phyloP scores from a whole-genome alignment of 1,140 invertebrate genomes.

The Xylocopa sonorina region DNA sequence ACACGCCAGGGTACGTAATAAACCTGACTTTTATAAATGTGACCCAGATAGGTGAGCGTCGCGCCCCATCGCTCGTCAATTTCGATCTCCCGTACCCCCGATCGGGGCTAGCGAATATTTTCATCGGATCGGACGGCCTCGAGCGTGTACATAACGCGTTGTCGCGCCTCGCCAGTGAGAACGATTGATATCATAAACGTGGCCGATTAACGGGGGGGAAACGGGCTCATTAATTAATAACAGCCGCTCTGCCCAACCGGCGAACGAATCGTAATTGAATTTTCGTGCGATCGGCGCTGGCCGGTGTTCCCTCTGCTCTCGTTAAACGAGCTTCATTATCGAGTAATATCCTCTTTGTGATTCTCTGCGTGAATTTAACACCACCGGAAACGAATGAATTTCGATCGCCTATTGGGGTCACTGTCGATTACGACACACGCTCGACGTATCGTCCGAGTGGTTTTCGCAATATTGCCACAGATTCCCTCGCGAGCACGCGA shows the following conservation, averaged over 20 bases:
- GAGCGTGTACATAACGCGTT: neutral
- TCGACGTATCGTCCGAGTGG: too few relatives aligned
- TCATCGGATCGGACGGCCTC: neutral
- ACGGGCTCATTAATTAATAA: neutral
- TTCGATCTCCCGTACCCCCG: neutral
- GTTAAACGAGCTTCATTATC: neutral
- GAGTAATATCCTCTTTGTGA: too few relatives aligned
- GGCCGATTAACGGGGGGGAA: neutral
- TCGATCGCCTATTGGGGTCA: too few relatives aligned
- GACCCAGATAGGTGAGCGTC: conserved; percentile 43
- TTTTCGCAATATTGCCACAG: too few relatives aligned
- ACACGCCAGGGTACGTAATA: conserved; percentile 31
- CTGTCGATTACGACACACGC: too few relatives aligned
- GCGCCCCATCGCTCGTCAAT: neutral
- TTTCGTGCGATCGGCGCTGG: neutral
- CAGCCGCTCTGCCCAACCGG: neutral
- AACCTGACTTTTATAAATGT: conserved; percentile 31
- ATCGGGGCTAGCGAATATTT: conserved; percentile 12
- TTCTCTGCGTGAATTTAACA: too few relatives aligned
- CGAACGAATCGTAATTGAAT: neutral
- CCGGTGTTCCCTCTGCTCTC: too few relatives aligned
- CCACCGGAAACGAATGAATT: too few relatives aligned
- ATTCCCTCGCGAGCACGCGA: too few relatives aligned
- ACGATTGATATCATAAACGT: conserved; percentile 22
- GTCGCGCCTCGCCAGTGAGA: neutral